Conservation (phyloP, 2,888 invertebrate species). For the Tachystola acroxantha region DNA sequence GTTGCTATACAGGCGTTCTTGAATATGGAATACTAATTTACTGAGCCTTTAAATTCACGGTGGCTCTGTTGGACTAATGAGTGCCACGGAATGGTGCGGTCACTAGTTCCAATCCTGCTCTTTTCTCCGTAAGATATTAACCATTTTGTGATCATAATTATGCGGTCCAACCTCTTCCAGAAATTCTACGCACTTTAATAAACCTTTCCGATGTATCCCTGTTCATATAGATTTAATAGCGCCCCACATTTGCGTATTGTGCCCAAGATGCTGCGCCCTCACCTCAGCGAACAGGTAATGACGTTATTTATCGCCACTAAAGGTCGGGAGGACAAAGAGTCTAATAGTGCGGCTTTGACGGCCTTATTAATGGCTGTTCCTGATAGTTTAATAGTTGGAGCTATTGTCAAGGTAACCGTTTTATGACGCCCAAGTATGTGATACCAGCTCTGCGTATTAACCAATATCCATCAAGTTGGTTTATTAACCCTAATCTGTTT, state of each 20-base stretch:
- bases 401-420: background rate
- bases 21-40: no score
- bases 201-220: slow-evolving; percentile 50
- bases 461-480: background rate
- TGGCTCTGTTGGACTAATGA: no score
- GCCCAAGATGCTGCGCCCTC: slow-evolving; percentile 52
- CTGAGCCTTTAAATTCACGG: no score
- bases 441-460: background rate
- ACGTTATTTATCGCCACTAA: slow-evolving; percentile 68
- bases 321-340: slow-evolving; percentile 19
- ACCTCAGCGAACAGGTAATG: slow-evolving; percentile 65
- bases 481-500: background rate
- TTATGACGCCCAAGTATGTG: background rate
- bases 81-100: no score
- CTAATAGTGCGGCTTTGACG: slow-evolving; percentile 6
- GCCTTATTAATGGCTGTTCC: slow-evolving; percentile 5
- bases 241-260: slow-evolving; percentile 67
- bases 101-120: no score
- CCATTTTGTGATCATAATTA: no score
- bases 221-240: slow-evolving; percentile 64
- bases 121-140: no score
- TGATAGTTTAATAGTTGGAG: slow-evolving; percentile 8
- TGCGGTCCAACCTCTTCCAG: background rate
- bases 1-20: no score
- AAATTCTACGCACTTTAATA: slow-evolving; percentile 33